Evolutionary conservation across 2,113 vertebrate genomes (phyloP), one percentile per base, ranked within the genome.

Genomic region (Phoxinus phoxinus): DNA sequence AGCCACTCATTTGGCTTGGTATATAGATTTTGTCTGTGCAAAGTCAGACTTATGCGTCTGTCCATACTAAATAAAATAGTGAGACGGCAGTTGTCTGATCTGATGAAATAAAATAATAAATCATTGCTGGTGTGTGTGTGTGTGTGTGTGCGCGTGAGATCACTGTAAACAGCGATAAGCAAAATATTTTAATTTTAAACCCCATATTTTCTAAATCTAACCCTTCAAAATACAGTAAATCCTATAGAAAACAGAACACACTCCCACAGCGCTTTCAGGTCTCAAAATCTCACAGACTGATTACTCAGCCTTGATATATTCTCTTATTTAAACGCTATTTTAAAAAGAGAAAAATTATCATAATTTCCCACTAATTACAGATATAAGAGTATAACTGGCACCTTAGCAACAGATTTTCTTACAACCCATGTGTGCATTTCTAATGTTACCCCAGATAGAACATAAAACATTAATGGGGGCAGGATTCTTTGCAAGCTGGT

Each of bases 381-480:
- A 58, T 35, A 75, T 86, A 86, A 86, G 82, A 86, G 65, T 83
- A 71, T 78, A 89, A 84, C 84, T 89, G 78, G 83, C 84, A 79
- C 78, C 82, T 84, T 86, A 86, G 85, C 61, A 86, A 84, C 82
- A 86, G 85, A 76, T 30, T 25, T 72, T 76, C 81, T 87, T 79
- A 53, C 81, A 84, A 77, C 85, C 82, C 89, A 88, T 87, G 86
- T 76, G 84, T 88, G 86, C 89, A 86, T 88, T 84, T 92, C 92
- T 84, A 89, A 87, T 93, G 92, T 93, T 91, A 91, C 92, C 74
- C 90, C 88, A 91, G 93, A 94, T 94, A 93, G 93, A 93, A 91
- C 93, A 94, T 94, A 93, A 94, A 94, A 95, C 94, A 92, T 95
- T 94, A 94, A 95, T 95, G 94, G 93, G 93, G 93, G 92, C 91